Evolutionary conservation across 1,140 invertebrate species (phyloP).

Genomic region (Melitaea cinxia): DNA sequence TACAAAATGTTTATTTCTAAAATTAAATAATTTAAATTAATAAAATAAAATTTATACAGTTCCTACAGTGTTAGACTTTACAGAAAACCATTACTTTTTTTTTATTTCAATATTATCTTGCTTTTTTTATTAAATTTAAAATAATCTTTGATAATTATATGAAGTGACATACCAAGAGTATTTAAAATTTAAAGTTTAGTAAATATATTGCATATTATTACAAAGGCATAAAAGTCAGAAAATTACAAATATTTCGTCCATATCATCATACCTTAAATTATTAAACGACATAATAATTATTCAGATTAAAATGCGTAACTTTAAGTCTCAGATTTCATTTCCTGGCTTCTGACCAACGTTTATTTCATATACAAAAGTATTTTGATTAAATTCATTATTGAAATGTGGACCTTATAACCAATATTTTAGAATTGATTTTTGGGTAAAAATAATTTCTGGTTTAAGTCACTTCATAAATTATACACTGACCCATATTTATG

Average conservation of each 20-base stretch:
- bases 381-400: background rate
- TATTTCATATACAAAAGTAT: background rate
- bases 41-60: too few relatives aligned
- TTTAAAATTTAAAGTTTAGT: too few relatives aligned
- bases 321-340: slow-evolving; percentile 14
- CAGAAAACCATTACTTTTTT: too few relatives aligned
- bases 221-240: background rate
- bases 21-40: too few relatives aligned
- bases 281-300: slow-evolving; percentile 15
- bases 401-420: background rate
- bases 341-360: slow-evolving; percentile 8
- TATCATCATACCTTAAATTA: slow-evolving; percentile 1
- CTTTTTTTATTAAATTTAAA: too few relatives aligned
- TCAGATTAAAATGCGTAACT: slow-evolving; percentile 27
- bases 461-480: background rate
- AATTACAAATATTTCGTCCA: background rate
- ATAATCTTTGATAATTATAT: too few relatives aligned
- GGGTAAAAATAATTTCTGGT: background rate
- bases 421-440: background rate
- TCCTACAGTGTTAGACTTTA: too few relatives aligned
- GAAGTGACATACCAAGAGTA: too few relatives aligned
- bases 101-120: too few relatives aligned
- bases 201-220: too few relatives aligned
- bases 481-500: background rate
- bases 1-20: too few relatives aligned